These are phyloP conservation scores for Ranitomeya variabilis DNA, from an alignment of 2,113 vertebrate species.

Conservation along the genomic window DNA sequence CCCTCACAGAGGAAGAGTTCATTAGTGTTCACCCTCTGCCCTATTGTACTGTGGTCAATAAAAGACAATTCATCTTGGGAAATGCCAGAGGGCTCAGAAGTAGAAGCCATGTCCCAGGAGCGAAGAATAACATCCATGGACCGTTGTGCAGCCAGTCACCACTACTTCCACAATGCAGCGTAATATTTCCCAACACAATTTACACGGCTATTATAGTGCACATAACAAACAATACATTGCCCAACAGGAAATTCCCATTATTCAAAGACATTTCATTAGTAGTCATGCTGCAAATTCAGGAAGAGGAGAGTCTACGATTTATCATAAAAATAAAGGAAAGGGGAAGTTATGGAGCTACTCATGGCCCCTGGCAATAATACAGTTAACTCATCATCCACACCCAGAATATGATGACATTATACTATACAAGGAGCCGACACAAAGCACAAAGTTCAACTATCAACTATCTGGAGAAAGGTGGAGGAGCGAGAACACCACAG, in stretches of 20 bases:
- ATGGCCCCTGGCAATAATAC: neutral
- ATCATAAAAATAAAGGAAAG: neutral
- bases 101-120: neutral
- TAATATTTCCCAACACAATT: neutral
- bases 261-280: neutral
- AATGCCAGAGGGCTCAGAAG: neutral
- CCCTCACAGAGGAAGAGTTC: neutral
- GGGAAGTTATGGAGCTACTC: conserved; percentile 14
- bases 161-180: conserved; percentile 4
- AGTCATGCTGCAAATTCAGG: conserved; percentile 20
- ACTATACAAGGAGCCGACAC: neutral
- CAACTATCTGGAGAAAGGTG: neutral
- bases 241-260: conserved; percentile 2
- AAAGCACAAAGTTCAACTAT: neutral
- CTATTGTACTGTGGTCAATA: conserved; percentile 14
- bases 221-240: neutral
- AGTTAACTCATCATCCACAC: neutral
- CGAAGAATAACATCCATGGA: neutral
- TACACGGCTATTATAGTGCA: neutral
- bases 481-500: neutral
- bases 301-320: conserved; percentile 28
- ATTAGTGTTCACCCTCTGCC: conserved; percentile 38
- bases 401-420: neutral
- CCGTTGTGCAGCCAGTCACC: neutral
- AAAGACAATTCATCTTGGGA: conserved; percentile 5